phyloP scores from a whole-genome alignment of 2,113 vertebrate genomes.

The Zosterops borbonicus region DNA sequence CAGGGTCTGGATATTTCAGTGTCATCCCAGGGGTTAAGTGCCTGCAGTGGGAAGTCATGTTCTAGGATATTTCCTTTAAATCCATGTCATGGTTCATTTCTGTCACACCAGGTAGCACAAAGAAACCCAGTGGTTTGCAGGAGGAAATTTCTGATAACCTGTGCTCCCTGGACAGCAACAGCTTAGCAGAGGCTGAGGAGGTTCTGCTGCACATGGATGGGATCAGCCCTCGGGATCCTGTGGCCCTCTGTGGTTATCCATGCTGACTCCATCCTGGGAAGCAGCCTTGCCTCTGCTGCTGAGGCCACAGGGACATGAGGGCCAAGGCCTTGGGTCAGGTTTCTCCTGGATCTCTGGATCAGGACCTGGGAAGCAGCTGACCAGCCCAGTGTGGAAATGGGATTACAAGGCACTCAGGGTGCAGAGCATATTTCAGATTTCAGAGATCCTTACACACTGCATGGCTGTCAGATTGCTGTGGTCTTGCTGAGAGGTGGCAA shows the following conservation, averaged over 20 bases:
- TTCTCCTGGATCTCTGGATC: background rate
- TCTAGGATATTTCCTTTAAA: background rate
- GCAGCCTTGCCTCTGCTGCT: background rate
- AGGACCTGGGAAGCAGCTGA: background rate
- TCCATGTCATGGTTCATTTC: background rate
- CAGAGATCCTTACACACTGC: background rate
- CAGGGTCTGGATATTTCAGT: background rate
- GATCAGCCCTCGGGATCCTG: background rate
- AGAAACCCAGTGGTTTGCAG: background rate
- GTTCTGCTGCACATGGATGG: background rate
- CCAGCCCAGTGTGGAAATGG: background rate
- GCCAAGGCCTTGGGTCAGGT: background rate
- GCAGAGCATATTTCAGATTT: background rate
- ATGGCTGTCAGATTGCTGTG: background rate
- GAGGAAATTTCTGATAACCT: background rate
- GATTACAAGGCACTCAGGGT: background rate
- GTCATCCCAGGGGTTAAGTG: background rate
- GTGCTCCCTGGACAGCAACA: background rate
- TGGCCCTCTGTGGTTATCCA: rapidly evolving
- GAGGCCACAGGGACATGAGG: background rate
- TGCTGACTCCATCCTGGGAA: background rate
- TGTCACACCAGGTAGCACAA: background rate
- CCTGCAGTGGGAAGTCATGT: background rate
- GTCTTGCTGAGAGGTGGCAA: background rate
- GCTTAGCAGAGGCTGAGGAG: background rate